Percentiles rank a stretch among this genome's conserved stretches.
phyloP scores from a whole-genome alignment of 2,797 vertebrate genomes.

The Chrysolophus pictus region DNA sequence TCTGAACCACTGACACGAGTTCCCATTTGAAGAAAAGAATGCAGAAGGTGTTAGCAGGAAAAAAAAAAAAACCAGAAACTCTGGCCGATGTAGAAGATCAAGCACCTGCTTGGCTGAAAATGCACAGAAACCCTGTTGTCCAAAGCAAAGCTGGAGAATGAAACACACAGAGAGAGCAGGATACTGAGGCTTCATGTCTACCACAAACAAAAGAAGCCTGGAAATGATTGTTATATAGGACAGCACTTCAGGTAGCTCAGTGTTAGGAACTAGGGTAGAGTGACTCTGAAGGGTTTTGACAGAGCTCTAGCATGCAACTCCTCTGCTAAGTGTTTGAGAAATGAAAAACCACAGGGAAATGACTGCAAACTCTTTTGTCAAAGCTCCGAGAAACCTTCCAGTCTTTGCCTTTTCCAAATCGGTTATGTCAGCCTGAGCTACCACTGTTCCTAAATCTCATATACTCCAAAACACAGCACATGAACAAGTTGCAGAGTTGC shows the following conservation, averaged over 20 bases:
- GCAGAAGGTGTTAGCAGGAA: background rate
- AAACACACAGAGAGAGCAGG: background rate
- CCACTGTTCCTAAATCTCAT: slow-evolving; percentile 23
- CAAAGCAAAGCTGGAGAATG: background rate
- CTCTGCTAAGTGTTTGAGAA: background rate
- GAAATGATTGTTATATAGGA: background rate
- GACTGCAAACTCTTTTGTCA: background rate
- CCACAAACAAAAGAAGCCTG: background rate
- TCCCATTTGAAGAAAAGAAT: background rate
- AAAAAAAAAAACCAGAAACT: background rate
- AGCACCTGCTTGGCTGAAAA: background rate
- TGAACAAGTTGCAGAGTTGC: slow-evolving; percentile 21
- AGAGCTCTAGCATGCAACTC: background rate
- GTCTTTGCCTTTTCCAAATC: slow-evolving; percentile 17
- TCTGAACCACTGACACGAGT: background rate
- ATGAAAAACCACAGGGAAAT: slow-evolving; percentile 15
- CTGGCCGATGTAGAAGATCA: background rate
- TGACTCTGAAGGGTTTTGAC: background rate
- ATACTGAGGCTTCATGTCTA: background rate
- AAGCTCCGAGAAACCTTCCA: slow-evolving; percentile 29
- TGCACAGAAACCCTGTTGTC: background rate
- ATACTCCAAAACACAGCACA: background rate
- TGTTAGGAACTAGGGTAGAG: background rate
- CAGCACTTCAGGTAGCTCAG: background rate
- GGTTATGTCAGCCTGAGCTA: background rate